phyloP scores from a whole-genome alignment of 2,888 invertebrate species.

The Julus scandinavius region DNA sequence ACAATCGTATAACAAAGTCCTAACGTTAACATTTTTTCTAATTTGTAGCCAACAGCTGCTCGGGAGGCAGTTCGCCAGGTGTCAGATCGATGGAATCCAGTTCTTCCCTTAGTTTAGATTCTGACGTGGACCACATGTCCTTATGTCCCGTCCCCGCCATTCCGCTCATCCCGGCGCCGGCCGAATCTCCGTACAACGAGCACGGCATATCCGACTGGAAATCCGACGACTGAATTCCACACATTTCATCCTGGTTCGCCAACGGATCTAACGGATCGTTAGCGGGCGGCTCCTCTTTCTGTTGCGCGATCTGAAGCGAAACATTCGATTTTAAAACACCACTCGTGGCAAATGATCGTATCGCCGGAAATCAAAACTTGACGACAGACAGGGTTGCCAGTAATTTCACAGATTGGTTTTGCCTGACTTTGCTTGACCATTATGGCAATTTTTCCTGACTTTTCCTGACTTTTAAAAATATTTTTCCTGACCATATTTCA shows the following conservation, averaged over 20 bases:
- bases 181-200: constrained; percentile 21
- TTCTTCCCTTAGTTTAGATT: constrained; percentile 51
- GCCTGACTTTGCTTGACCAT: no score
- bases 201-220: constrained; percentile 45
- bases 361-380: no score
- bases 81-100: constrained; percentile 54
- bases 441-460: no score
- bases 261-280: constrained; percentile 41
- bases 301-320: neutral
- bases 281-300: neutral
- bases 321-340: no score
- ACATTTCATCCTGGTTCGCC: constrained; percentile 14
- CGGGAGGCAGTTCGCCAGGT: constrained; percentile 54
- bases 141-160: neutral
- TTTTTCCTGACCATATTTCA: no score
- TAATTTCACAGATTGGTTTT: no score
- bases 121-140: constrained; percentile 36
- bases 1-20: no score
- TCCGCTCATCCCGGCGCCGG: neutral
- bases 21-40: neutral
- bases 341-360: no score
- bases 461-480: no score
- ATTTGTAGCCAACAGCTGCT: constrained; percentile 48
- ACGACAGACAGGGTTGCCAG: no score
- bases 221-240: constrained; percentile 47